Evolutionary conservation across 1,140 invertebrate genomes (phyloP).

Genomic region (Asbolus verrucosus): DNA sequence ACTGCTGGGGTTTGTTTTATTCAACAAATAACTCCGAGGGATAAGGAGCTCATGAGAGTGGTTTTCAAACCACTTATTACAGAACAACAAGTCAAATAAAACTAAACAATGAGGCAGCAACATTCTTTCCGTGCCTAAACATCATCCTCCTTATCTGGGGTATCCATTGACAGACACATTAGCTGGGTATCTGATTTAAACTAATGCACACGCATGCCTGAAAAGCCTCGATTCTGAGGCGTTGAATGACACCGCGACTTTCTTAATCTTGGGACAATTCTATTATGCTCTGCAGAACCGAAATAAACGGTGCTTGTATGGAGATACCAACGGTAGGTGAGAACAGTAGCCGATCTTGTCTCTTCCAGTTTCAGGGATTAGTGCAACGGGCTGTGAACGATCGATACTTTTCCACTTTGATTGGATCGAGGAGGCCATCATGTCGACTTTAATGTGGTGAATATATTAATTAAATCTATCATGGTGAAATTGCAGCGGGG

Average conservation of each 20-base stretch:
- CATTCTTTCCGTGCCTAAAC: constrained; percentile 14
- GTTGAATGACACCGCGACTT: constrained; percentile 37
- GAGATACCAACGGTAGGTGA: constrained; percentile 22
- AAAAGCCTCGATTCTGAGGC: neutral
- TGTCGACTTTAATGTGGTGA: neutral
- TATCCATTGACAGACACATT: constrained; percentile 40
- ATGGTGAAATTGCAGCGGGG: constrained; percentile 19
- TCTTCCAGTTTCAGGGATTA: neutral
- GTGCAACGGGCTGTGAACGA: neutral
- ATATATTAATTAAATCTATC: constrained; percentile 27
- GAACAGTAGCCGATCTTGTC: constrained; percentile 24
- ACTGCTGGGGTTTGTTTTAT: neutral
- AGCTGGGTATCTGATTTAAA: constrained; percentile 24
- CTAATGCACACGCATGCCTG: constrained; percentile 10
- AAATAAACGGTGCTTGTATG: too few relatives aligned
- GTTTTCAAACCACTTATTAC: constrained; percentile 23
- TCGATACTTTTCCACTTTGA: neutral
- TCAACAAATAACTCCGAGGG: too few relatives aligned
- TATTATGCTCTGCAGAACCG: too few relatives aligned
- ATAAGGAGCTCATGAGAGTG: neutral
- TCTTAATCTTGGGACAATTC: neutral
- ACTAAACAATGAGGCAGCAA: constrained; percentile 37
- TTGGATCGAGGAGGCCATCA: neutral
- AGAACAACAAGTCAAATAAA: constrained; percentile 35
- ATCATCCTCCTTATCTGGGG: constrained; percentile 19